Evolutionary conservation across 2,888 invertebrate genomes (phyloP).

Genomic region (Drosophila melanosoma): DNA sequence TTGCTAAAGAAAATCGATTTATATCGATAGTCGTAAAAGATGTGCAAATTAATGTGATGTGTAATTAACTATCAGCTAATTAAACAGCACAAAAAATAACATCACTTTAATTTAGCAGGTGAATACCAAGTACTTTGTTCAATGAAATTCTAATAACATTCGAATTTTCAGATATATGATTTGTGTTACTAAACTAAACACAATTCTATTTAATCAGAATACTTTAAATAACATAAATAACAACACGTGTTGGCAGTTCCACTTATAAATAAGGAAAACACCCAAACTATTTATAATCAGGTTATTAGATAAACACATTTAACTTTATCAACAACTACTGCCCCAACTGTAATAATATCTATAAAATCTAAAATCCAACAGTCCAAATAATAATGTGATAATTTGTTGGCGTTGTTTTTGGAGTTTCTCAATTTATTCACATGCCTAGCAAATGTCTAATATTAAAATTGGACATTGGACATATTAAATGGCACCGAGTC

Average conservation of each 20-base stretch:
- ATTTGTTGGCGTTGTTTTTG: constrained; percentile 23
- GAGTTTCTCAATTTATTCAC: constrained; percentile 7
- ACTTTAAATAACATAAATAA: not conserved
- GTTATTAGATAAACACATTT: not conserved
- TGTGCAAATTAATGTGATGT: too few relatives aligned
- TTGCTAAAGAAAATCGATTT: too few relatives aligned
- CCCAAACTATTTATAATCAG: not conserved
- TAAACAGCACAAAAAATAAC: not conserved
- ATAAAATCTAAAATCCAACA: constrained; percentile 17
- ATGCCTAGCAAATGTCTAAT: not conserved
- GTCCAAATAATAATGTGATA: constrained; percentile 30
- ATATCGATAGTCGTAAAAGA: too few relatives aligned
- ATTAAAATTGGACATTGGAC: constrained; percentile 27
- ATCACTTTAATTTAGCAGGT: not conserved
- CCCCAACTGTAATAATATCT: not conserved
- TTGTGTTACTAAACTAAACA: not conserved
- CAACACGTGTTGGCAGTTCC: not conserved
- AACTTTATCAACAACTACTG: constrained; percentile 14
- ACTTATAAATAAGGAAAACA: not conserved
- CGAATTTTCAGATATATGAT: not conserved
- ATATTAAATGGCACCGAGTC: constrained; percentile 9
- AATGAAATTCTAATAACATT: not conserved
- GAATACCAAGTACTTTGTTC: not conserved
- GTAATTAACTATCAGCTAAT: not conserved
- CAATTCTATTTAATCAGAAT: not conserved